A percentile compares a stretch with the other conserved stretches of the same genome.
Conservation (phyloP, 2,888 invertebrate species). For the Onchidella celtica region DNA sequence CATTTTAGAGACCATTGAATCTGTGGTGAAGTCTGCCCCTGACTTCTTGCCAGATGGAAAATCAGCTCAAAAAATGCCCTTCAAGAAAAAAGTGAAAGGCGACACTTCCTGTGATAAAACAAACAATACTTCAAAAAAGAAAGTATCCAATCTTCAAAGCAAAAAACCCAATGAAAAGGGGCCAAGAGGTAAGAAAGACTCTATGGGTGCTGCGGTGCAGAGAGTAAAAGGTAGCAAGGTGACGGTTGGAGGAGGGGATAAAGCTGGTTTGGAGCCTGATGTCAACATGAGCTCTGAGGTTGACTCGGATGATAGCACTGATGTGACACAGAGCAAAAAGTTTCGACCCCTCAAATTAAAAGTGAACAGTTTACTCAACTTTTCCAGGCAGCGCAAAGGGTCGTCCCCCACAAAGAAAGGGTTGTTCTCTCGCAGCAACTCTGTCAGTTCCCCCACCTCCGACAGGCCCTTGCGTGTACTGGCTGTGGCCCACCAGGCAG, state of each 20-base stretch:
- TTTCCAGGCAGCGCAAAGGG: constrained; percentile 36
- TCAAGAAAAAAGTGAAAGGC: constrained; percentile 18
- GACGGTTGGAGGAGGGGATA: not conserved
- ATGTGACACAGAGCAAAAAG: constrained; percentile 31
- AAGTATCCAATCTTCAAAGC: not conserved
- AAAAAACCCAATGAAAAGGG: constrained; percentile 20
- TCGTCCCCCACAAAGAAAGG: constrained; percentile 36
- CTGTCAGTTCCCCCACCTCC: not conserved
- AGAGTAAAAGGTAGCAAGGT: constrained; percentile 28
- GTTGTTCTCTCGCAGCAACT: constrained; percentile 41
- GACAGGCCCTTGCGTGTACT: constrained; percentile 49
- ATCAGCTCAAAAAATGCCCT: constrained; percentile 11
- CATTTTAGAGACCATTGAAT: constrained; percentile 42
- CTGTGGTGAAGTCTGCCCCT: constrained; percentile 40
- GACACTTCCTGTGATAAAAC: not conserved
- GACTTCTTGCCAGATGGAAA: constrained; percentile 15
- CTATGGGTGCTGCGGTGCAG: not conserved
- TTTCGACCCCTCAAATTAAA: constrained; percentile 55
- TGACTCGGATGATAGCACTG: constrained; percentile 24
- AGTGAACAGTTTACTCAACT: constrained; percentile 55
- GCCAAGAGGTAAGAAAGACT: constrained; percentile 17
- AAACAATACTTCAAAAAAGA: constrained; percentile 13
- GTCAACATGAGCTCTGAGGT: constrained; percentile 18
- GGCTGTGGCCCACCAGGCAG: constrained; percentile 67
- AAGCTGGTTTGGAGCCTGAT: constrained; percentile 14